Conservation (phyloP, 2,888 invertebrate species). For the Cynaeus angustus region DNA sequence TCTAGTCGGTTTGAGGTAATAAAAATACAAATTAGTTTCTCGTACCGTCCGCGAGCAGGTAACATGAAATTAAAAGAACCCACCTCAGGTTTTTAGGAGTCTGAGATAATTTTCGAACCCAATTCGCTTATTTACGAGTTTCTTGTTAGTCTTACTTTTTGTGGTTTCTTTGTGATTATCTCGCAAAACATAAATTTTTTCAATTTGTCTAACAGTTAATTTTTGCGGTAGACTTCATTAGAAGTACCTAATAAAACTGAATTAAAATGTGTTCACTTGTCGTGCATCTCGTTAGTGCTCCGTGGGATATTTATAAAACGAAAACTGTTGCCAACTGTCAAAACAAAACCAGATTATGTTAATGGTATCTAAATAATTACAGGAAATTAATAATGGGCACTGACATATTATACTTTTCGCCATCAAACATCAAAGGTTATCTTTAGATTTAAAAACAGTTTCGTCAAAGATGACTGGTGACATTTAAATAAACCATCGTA, state of each 20-base stretch:
- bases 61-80: constrained; percentile 41
- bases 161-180: constrained; percentile 36
- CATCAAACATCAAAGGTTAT: constrained; percentile 26
- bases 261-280: constrained; percentile 35
- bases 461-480: constrained; percentile 1
- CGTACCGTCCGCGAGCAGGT: constrained; percentile 35
- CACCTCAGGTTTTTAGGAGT: constrained; percentile 33
- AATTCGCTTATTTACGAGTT: constrained; percentile 44
- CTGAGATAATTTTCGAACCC: constrained; percentile 41
- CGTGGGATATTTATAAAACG: constrained; percentile 43
- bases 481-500: constrained; percentile 19
- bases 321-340: constrained; percentile 46
- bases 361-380: constrained; percentile 43
- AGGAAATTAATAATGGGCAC: constrained; percentile 44
- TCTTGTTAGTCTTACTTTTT: constrained; percentile 41
- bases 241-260: constrained; percentile 19
- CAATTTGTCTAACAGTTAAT: constrained; percentile 28
- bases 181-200: constrained; percentile 23
- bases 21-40: constrained; percentile 49
- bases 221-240: constrained; percentile 18
- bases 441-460: constrained; percentile 19
- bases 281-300: constrained; percentile 32
- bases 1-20: constrained; percentile 43
- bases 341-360: constrained; percentile 41
- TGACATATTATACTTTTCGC: constrained; percentile 15